Conservation (phyloP, 2,888 invertebrate species). For the Crepidodera aurea region DNA sequence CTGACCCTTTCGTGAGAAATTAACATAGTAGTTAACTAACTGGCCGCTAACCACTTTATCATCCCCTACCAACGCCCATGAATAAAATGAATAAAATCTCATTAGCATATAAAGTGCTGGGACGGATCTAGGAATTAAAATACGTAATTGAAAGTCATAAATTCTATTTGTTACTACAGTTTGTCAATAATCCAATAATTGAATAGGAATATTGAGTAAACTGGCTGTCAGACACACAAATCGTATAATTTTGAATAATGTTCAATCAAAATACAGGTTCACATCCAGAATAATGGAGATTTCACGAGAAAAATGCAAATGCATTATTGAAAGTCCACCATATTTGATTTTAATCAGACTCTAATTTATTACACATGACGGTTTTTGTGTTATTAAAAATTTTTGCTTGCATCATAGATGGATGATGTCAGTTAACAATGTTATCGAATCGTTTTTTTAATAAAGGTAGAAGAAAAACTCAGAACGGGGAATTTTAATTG, state of each 20-base stretch:
- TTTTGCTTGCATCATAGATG: neutral
- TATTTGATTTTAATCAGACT: neutral
- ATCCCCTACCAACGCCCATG: neutral
- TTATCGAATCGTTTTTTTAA: no score
- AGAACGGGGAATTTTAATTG: no score
- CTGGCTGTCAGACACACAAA: conserved; percentile 44
- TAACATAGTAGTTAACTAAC: no score
- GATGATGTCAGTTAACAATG: neutral
- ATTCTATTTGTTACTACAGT: conserved; percentile 48
- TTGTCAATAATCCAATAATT: conserved; percentile 51
- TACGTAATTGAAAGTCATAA: conserved; percentile 50
- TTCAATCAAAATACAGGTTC: conserved; percentile 25
- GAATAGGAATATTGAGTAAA: conserved; percentile 49
- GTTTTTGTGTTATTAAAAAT: neutral
- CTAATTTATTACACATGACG: neutral
- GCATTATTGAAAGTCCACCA: conserved; percentile 7
- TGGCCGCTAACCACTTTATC: neutral
- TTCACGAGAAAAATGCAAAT: conserved; percentile 12
- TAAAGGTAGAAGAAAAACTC: no score
- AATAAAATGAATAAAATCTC: conserved; percentile 29
- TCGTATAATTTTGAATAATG: conserved; percentile 37
- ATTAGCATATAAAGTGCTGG: conserved; percentile 48
- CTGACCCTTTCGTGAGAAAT: no score
- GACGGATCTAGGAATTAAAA: conserved; percentile 46
- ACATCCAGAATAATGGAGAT: conserved; percentile 8